A percentile compares a stretch with the other conserved stretches of the same genome.
Conservation (phyloP, 1,140 invertebrate species). For the Luehdorfia chinensis region DNA sequence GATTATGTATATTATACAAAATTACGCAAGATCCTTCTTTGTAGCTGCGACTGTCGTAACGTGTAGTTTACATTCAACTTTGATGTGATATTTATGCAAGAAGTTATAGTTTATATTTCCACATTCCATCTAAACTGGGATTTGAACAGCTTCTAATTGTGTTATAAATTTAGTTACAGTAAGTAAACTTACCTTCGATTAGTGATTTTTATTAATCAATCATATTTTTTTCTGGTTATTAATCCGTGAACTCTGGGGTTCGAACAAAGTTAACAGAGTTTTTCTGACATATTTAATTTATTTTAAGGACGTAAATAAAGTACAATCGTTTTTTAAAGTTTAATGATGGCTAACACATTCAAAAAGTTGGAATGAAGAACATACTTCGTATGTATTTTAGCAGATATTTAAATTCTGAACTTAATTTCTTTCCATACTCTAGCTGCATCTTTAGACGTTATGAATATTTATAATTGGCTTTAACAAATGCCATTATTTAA, state of each 20-base stretch:
- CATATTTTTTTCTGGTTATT: not conserved
- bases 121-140: conserved; percentile 36
- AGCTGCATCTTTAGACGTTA: too few relatives aligned
- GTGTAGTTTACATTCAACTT: conserved; percentile 23
- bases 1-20: conserved; percentile 5
- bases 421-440: too few relatives aligned
- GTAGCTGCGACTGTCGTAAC: conserved; percentile 24
- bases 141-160: conserved; percentile 11
- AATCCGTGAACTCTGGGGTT: not conserved
- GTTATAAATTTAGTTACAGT: conserved; percentile 8
- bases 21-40: conserved; percentile 37
- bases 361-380: not conserved
- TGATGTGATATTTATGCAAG: conserved; percentile 43
- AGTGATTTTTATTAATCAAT: conserved; percentile 1
- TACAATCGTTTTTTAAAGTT: not conserved
- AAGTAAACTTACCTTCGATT: conserved; percentile 10
- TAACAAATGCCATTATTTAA: too few relatives aligned
- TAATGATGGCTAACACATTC: not conserved
- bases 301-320: not conserved
- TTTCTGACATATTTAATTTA: not conserved
- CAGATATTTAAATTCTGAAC: too few relatives aligned
- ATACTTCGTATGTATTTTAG: not conserved
- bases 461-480: too few relatives aligned
- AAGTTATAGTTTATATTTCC: conserved; percentile 31
- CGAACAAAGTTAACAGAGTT: not conserved